These are phyloP conservation scores for Chlamydotis undulata DNA, from an alignment of 2,113 vertebrate genomes.

Conservation along the genomic window DNA sequence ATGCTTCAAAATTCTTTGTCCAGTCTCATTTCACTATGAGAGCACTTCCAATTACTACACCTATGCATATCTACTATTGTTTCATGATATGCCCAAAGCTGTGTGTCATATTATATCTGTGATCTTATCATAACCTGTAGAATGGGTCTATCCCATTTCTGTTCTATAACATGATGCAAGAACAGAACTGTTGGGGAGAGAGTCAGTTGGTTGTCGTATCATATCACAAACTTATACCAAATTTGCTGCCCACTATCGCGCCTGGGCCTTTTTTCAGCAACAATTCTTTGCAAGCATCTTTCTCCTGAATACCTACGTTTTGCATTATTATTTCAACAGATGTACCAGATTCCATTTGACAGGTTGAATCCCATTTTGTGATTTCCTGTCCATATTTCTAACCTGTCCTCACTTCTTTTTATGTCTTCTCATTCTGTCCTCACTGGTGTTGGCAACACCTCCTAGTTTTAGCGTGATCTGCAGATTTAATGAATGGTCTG, in stretches of 20 bases:
- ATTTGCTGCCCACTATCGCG: background rate
- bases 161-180: background rate
- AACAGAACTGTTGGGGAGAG: background rate
- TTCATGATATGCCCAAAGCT: conserved; percentile 25
- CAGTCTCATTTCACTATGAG: conserved; percentile 14
- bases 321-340: conserved; percentile 36
- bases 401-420: conserved; percentile 17
- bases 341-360: conserved; percentile 6
- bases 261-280: background rate
- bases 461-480: background rate
- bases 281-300: background rate
- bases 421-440: background rate
- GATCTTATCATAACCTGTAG: background rate
- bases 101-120: background rate
- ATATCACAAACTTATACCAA: background rate
- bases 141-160: background rate
- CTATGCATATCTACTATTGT: conserved; percentile 20
- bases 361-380: conserved; percentile 44
- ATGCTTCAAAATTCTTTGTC: conserved; percentile 42
- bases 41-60: conserved; percentile 29
- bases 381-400: conserved; percentile 46
- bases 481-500: conserved; percentile 10
- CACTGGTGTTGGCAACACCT: background rate
- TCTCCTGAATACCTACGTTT: background rate
- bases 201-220: background rate